phyloP scores from a whole-genome alignment of 2,113 vertebrate genomes.

The Enhydra lutris region DNA sequence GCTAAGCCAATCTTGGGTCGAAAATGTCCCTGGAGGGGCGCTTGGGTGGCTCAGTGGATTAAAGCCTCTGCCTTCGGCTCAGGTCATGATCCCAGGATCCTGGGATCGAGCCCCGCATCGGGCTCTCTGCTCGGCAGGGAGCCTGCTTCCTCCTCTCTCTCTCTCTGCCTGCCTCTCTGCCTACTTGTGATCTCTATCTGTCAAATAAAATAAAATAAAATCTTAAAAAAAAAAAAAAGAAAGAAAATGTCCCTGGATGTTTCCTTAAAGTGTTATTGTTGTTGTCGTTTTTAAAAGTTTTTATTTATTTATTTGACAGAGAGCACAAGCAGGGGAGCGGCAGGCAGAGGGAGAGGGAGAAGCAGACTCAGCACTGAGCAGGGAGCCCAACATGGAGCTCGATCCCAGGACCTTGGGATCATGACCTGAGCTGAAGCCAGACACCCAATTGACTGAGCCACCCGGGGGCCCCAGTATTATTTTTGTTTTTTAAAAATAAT shows the following conservation, averaged over 20 bases:
- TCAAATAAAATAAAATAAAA: no score
- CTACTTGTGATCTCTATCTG: no score
- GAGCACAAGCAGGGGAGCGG: background rate
- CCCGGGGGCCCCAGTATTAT: background rate
- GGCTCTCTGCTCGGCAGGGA: no score
- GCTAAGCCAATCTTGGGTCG: background rate
- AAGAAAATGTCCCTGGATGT: background rate
- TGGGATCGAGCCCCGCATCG: no score
- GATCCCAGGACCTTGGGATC: background rate
- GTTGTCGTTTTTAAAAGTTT: background rate
- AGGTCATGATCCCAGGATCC: no score
- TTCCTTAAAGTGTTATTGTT: background rate
- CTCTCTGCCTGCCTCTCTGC: no score
- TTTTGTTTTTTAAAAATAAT: slow-evolving; percentile 4
- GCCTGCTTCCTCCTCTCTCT: no score
- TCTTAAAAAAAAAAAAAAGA: no score
- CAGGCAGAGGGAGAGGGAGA: background rate
- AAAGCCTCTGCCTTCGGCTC: no score
- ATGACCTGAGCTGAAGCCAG: background rate
- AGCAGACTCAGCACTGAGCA: background rate
- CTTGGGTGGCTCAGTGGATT: no score
- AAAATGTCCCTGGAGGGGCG: background rate
- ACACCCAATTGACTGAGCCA: background rate
- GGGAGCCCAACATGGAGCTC: background rate
- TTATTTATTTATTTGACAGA: background rate